Percentiles rank a stretch among this genome's conserved stretches.
These are phyloP conservation scores for Nomada hirtipes DNA, from an alignment of 2,888 invertebrate species.

Conservation along the genomic window DNA sequence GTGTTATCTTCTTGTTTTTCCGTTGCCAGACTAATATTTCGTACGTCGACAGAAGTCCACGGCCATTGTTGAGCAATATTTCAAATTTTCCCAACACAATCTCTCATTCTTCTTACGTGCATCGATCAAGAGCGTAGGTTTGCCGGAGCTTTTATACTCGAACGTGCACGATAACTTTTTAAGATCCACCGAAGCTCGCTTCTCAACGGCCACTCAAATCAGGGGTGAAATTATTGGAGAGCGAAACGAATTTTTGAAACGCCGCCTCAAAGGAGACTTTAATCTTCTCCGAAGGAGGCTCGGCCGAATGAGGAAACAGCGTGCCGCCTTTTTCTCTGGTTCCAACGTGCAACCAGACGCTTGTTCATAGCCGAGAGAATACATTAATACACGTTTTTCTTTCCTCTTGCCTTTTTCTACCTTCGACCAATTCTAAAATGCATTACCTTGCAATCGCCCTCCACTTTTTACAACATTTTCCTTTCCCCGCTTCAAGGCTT, in stretches of 20 bases:
- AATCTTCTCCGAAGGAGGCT: slow-evolving; percentile 49
- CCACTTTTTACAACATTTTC: not conserved
- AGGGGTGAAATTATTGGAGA: slow-evolving; percentile 46
- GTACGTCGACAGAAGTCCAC: slow-evolving; percentile 12
- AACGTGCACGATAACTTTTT: slow-evolving; percentile 11
- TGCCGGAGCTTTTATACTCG: not conserved
- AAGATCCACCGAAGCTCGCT: slow-evolving; percentile 16
- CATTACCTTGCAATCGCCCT: not conserved
- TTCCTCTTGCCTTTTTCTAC: not conserved
- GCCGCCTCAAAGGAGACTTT: slow-evolving; percentile 56
- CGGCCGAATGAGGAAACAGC: slow-evolving; percentile 49
- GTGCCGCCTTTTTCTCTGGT: not conserved
- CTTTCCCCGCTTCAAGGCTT: not conserved
- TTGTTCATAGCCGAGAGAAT: slow-evolving; percentile 30
- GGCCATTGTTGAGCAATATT: not conserved
- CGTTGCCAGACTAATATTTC: slow-evolving; percentile 8
- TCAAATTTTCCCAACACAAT: not conserved
- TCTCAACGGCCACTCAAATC: slow-evolving; percentile 46
- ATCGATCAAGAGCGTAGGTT: not conserved
- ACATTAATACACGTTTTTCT: slow-evolving; percentile 44
- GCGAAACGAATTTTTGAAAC: slow-evolving; percentile 48
- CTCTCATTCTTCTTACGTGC: too few relatives aligned
- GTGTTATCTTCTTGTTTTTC: not conserved
- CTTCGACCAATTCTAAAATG: not conserved
- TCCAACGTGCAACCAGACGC: slow-evolving; percentile 14